Evolutionary conservation across 2,888 invertebrate species (phyloP).

Genomic region (Euclidia mi): DNA sequence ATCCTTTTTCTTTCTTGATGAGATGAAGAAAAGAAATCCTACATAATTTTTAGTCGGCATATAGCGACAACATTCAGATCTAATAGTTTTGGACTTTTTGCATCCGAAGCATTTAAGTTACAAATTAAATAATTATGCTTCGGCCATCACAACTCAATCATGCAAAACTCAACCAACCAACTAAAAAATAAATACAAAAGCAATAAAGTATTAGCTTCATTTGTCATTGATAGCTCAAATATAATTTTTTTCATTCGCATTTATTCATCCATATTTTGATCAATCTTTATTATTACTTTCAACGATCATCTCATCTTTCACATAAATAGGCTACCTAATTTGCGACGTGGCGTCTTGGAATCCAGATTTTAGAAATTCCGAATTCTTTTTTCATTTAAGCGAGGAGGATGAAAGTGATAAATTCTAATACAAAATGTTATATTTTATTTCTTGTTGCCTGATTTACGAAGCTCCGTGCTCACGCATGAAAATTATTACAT

Average conservation of each 20-base stretch:
- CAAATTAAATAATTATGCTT: too few species aligned
- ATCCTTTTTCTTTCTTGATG: not conserved
- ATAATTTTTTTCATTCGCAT: too few species aligned
- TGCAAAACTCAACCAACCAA: too few species aligned
- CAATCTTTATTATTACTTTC: conserved; percentile 3
- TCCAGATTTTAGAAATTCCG: conserved; percentile 6
- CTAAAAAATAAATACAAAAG: too few species aligned
- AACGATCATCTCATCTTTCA: not conserved
- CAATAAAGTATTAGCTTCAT: too few species aligned
- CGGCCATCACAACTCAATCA: too few species aligned
- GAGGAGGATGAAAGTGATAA: conserved; percentile 9
- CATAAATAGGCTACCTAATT: conserved; percentile 8
- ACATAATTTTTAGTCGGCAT: too few species aligned
- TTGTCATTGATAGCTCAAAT: too few species aligned
- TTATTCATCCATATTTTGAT: too few species aligned
- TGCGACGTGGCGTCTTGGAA: not conserved
- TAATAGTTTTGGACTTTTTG: too few species aligned
- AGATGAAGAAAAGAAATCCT: not conserved
- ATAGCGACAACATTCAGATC: too few species aligned
- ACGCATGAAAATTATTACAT: conserved; percentile 24
- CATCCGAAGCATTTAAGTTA: too few species aligned
- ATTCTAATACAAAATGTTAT: conserved; percentile 15
- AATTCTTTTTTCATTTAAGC: conserved; percentile 4
- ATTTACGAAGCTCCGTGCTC: conserved; percentile 19
- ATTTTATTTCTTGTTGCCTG: conserved; percentile 17